A percentile compares a stretch with the other conserved stretches of the same genome.
phyloP scores from a whole-genome alignment of 2,888 invertebrate genomes.

The Xanthorhoe spadicearia region DNA sequence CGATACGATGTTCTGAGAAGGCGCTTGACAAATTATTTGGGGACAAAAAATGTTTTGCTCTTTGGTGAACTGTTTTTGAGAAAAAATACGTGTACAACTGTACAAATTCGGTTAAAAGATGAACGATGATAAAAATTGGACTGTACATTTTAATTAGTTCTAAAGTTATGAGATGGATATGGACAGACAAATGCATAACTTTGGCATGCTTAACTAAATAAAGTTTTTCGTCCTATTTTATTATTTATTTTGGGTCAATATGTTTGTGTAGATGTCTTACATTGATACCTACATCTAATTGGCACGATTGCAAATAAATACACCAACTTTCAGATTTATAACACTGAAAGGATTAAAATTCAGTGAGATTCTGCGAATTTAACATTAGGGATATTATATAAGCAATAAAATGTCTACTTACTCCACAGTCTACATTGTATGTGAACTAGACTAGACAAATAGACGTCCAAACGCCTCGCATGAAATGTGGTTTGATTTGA shows the following conservation, averaged over 20 bases:
- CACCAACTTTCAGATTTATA: not conserved
- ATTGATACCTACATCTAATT: not conserved
- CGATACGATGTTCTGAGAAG: slow-evolving; percentile 55
- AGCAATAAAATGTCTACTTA: not conserved
- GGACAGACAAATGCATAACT: too few species aligned
- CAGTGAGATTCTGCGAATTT: not conserved
- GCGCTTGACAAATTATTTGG: slow-evolving; percentile 47
- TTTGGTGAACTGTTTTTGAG: not conserved
- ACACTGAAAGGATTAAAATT: not conserved
- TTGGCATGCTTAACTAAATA: too few species aligned
- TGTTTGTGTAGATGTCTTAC: too few species aligned
- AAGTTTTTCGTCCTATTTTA: too few species aligned
- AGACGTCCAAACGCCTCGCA: slow-evolving; percentile 39
- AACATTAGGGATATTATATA: not conserved
- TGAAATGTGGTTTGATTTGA: slow-evolving; percentile 62
- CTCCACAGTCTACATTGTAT: not conserved
- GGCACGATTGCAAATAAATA: not conserved
- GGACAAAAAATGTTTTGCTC: slow-evolving; percentile 23
- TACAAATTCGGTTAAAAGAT: too few species aligned
- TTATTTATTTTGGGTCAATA: too few species aligned
- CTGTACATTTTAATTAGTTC: too few species aligned
- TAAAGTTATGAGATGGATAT: too few species aligned
- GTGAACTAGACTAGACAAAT: slow-evolving; percentile 11
- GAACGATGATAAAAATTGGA: too few species aligned
- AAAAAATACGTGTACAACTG: not conserved